These are phyloP conservation scores for Batillaria attramentaria DNA, from an alignment of 1,140 invertebrate species.

Conservation along the genomic window DNA sequence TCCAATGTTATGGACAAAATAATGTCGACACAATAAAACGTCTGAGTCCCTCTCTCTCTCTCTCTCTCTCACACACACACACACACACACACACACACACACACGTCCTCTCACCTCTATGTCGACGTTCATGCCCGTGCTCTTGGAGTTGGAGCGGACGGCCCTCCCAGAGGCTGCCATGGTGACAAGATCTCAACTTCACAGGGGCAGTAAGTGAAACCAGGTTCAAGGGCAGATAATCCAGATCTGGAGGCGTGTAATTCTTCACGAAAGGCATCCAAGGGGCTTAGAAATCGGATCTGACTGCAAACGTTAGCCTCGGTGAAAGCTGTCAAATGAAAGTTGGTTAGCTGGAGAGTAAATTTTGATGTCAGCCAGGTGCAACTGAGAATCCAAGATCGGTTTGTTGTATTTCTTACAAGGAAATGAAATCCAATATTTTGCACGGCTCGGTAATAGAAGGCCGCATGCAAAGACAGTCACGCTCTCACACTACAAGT, in stretches of 20 bases:
- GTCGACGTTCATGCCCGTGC: conserved; percentile 26
- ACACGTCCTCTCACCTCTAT: conserved; percentile 20
- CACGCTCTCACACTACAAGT: no score
- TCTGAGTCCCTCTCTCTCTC: neutral
- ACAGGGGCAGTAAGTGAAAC: neutral
- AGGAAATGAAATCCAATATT: no score
- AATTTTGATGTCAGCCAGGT: no score
- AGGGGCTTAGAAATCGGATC: no score
- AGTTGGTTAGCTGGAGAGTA: neutral
- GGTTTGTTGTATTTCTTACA: no score
- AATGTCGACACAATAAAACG: no score
- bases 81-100: neutral
- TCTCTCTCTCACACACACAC: neutral
- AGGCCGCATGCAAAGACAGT: no score
- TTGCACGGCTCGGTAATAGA: no score
- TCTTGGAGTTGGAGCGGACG: conserved; percentile 29
- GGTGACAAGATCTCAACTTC: neutral
- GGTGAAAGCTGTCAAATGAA: neutral
- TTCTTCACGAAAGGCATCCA: neutral
- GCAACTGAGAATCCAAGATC: no score
- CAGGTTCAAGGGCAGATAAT: neutral
- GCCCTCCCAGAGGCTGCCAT: conserved; percentile 31
- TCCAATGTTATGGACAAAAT: no score
- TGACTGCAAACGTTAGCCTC: neutral
- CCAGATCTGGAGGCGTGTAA: neutral